Evolutionary conservation across 2,888 invertebrate genomes (phyloP), one percentile per base, ranked within the genome.

Genomic region (Notocelia uddmanniana): DNA sequence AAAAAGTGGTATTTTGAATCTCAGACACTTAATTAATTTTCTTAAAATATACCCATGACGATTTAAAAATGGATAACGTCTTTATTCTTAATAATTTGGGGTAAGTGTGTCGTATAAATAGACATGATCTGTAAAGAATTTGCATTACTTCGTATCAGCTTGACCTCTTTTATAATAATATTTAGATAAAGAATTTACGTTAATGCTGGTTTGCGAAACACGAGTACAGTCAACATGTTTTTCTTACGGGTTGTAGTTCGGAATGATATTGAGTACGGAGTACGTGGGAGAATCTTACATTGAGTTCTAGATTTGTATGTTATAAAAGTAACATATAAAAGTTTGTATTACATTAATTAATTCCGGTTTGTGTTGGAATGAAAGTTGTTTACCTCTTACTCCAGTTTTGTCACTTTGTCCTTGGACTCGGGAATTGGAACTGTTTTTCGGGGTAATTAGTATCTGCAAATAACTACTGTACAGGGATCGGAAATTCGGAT

Each of bases 41-140:
- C 18, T 2, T 23, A 54, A 9, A 19, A 15, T 54, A 6, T 74
- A 80, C 81, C 82, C 75, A 69, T 74, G 58, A 74, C 75, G 77
- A 78, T 78, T 76, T 50, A 57, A 83, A 77, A 69, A 92, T 92
- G 92, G 92, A 92, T 81, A 92, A 89, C 80, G 83, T 85, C 45
- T 85, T 85, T 76, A 88, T 92, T 76, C 81, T 92, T 45, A 91
- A 92, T 74, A 92, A 91, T 80, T 81, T 91, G 76, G 84, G 90
- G 93, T 92, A 86, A 87, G 84, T 76, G 31, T 63, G 21, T 18
- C 58, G 55, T 59, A 23, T 50, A 50, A 66, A 62, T 69, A 57
- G 62, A 48, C 15, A 41, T 67, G 64, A 52, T 74, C 69, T 72
- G 69, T 72, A 62, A 66, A 66, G 52, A 58, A 60, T 58, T 69